Evolutionary conservation across 2,113 vertebrate species (phyloP), one percentile per base, ranked within the genome.

Genomic region (Phylloscopus trochiloides): DNA sequence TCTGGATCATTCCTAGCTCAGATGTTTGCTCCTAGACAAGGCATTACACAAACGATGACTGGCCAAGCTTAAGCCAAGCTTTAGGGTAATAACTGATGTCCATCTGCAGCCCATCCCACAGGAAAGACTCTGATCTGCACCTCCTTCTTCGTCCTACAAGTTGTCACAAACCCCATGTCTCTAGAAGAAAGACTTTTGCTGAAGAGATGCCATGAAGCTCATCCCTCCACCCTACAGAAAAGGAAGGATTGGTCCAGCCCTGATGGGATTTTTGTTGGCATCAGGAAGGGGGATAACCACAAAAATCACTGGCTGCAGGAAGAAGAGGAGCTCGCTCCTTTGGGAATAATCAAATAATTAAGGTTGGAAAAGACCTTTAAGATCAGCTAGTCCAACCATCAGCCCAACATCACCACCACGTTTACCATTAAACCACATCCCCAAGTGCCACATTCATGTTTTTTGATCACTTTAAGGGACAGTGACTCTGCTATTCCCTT

Each of bases 41-140:
- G 9, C 15, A 16, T 31, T 17, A 22, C 25, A 48, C 51, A 71
- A 61, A 63, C 6, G 13, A 31, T 0, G 1, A 31, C 6, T 0
- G 4, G 13, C 7, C 40, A 75, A 34, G 9, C 24, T 13, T n/a
- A 43, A 85, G 38, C 1, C 25, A 54, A 40, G 31, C 4, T 7
- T 9, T 16, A 17, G 12, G 21, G 16, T 6, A 34, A 13, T 7
- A 84, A 24, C n/a, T 88, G 48, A 22, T 36, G 36, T 48, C 50
- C 45, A 38, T 13, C 73, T 92, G 32, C 52, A 95, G 29, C 24
- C 22, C 17, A 73, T 45, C 19, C 19, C 36, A 52, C 5, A 36
- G 25, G 29, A 59, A 66, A 32, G 17, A 36, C 28, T 14, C 63
- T 14, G 10, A 45, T n/a, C 38, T 80, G 13, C 17, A 31, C 6